Percentiles rank a stretch among this genome's conserved stretches.
Conservation (phyloP, 2,113 vertebrate genomes). For the Pseudorectes ferrugineus region DNA sequence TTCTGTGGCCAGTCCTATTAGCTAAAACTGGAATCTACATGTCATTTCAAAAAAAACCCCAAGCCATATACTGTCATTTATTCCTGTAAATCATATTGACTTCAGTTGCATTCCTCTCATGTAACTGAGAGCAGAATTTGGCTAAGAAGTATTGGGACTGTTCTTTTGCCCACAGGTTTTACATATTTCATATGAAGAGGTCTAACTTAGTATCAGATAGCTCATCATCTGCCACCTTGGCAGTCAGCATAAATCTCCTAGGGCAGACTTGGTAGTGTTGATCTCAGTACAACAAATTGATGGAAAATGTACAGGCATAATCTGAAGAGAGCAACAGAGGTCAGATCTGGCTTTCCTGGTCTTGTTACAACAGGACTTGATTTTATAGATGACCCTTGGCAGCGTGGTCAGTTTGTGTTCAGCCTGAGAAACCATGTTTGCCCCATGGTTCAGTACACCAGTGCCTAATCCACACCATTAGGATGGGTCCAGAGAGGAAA, state of each 20-base stretch:
- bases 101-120: slow-evolving; percentile 1
- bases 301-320: neutral
- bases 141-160: neutral
- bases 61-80: neutral
- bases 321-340: neutral
- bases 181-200: neutral
- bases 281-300: neutral
- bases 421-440: neutral
- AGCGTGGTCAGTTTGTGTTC: neutral
- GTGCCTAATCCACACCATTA: neutral
- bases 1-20: neutral
- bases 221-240: neutral
- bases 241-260: neutral
- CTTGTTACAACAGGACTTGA: neutral
- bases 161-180: neutral
- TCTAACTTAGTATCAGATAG: neutral
- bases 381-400: neutral
- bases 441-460: accelerated
- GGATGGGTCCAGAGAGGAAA: neutral
- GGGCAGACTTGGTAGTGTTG: neutral
- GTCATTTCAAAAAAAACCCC: neutral
- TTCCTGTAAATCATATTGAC: neutral
- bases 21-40: neutral
- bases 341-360: neutral
- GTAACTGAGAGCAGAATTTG: slow-evolving; percentile 6